phyloP scores from a whole-genome alignment of 2,888 invertebrate species.

The Cosmia trapezina region DNA sequence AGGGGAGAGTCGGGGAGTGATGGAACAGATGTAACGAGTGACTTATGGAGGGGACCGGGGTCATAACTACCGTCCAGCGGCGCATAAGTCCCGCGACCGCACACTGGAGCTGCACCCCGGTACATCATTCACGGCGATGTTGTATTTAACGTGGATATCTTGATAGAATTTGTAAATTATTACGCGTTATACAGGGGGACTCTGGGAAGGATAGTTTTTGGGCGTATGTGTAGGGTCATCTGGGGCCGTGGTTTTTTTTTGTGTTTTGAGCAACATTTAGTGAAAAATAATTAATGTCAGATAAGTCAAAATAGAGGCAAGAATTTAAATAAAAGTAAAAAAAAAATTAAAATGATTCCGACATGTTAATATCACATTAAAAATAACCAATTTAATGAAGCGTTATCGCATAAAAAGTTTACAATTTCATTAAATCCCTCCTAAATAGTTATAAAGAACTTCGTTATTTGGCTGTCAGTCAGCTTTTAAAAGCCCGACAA shows the following conservation, averaged over 20 bases:
- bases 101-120: slow-evolving; percentile 75
- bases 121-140: slow-evolving; percentile 79
- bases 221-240: background rate
- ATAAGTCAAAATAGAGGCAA: too few relatives aligned
- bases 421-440: slow-evolving; percentile 87
- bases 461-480: slow-evolving; percentile 90
- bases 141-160: slow-evolving; percentile 74
- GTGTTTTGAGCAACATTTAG: background rate
- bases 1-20: slow-evolving; percentile 72
- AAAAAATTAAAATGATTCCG: background rate
- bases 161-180: slow-evolving; percentile 61
- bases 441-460: slow-evolving; percentile 89
- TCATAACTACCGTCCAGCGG: slow-evolving; percentile 86
- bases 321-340: background rate
- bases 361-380: slow-evolving; percentile 56
- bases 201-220: background rate
- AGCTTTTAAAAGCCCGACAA: slow-evolving; percentile 89
- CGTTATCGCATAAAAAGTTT: slow-evolving; percentile 81
- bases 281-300: background rate
- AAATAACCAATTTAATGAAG: slow-evolving; percentile 76
- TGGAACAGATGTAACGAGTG: slow-evolving; percentile 82
- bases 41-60: slow-evolving; percentile 80
- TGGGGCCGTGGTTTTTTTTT: background rate
- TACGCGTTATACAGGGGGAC: slow-evolving; percentile 4
- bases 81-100: slow-evolving; percentile 87